Evolutionary conservation across 1,140 invertebrate genomes (phyloP).

Genomic region (Drosophila pallidifrons): DNA sequence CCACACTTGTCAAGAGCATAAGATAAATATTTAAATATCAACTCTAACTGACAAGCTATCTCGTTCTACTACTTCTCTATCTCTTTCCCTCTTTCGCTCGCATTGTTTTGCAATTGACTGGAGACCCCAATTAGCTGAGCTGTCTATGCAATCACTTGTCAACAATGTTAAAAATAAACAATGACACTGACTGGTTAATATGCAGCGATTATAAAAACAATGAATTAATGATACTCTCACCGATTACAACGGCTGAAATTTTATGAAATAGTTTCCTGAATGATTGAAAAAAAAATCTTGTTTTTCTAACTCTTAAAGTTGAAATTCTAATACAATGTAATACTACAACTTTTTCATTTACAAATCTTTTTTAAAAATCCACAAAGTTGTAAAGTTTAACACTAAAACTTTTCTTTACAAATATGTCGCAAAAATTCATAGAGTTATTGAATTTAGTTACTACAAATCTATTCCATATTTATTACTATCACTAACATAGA

Average conservation of each 20-base stretch:
- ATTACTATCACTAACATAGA: background rate
- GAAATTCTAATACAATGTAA: too few species aligned
- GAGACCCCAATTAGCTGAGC: slow-evolving; percentile 59
- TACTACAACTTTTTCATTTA: too few species aligned
- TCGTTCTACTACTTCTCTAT: background rate
- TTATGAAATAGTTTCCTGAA: too few species aligned
- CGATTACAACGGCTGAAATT: background rate
- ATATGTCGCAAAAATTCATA: too few species aligned
- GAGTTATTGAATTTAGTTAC: too few species aligned
- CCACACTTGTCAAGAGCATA: slow-evolving; percentile 6
- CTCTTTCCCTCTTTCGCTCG: background rate
- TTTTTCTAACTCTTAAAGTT: too few species aligned
- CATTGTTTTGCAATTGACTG: slow-evolving; percentile 37
- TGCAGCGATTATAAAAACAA: slow-evolving; percentile 11
- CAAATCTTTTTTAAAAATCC: too few species aligned
- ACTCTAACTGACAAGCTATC: slow-evolving; percentile 4
- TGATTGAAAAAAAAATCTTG: too few species aligned
- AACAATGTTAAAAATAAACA: slow-evolving; percentile 58
- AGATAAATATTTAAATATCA: slow-evolving; percentile 30
- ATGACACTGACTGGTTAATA: slow-evolving; percentile 33
- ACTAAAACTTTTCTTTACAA: too few species aligned
- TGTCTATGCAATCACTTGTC: slow-evolving; percentile 57
- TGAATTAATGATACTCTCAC: background rate
- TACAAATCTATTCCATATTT: background rate
- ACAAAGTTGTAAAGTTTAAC: too few species aligned